Evolutionary conservation across 2,888 invertebrate genomes (phyloP).

Genomic region (Dryobotodes eremita): DNA sequence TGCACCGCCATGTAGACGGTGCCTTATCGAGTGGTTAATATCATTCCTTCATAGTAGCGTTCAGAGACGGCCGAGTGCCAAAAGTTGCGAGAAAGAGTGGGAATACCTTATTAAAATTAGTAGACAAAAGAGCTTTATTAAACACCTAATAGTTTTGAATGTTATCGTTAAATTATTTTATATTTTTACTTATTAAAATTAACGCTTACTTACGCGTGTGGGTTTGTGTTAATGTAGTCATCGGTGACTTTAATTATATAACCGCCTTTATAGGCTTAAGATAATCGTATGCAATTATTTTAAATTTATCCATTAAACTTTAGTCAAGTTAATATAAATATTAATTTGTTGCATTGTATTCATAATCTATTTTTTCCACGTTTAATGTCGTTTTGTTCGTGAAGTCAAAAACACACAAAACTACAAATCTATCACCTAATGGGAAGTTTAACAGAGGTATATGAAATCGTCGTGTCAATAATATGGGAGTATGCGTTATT

Average conservation of each 20-base stretch:
- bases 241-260: slow-evolving; percentile 69
- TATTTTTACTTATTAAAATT: slow-evolving; percentile 73
- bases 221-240: slow-evolving; percentile 89
- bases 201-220: slow-evolving; percentile 86
- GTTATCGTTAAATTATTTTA: slow-evolving; percentile 72
- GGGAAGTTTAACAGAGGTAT: slow-evolving; percentile 60
- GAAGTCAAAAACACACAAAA: slow-evolving; percentile 64
- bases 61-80: slow-evolving; percentile 77
- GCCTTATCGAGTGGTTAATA: slow-evolving; percentile 66
- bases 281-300: slow-evolving; percentile 70
- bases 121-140: slow-evolving; percentile 70
- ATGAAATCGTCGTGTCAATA: slow-evolving; percentile 53
- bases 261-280: slow-evolving; percentile 66
- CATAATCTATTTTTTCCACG: slow-evolving; percentile 59
- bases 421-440: slow-evolving; percentile 59
- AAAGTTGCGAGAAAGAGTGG: slow-evolving; percentile 64
- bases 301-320: slow-evolving; percentile 71
- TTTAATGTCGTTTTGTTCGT: slow-evolving; percentile 57
- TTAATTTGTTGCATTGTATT: slow-evolving; percentile 71
- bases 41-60: slow-evolving; percentile 73
- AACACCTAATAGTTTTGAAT: slow-evolving; percentile 73
- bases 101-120: slow-evolving; percentile 71
- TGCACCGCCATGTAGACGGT: slow-evolving; percentile 39
- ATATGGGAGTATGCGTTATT: slow-evolving; percentile 48
- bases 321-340: slow-evolving; percentile 65